These are phyloP conservation scores for Morone saxatilis DNA, from an alignment of 2,113 vertebrate genomes.

Conservation along the genomic window DNA sequence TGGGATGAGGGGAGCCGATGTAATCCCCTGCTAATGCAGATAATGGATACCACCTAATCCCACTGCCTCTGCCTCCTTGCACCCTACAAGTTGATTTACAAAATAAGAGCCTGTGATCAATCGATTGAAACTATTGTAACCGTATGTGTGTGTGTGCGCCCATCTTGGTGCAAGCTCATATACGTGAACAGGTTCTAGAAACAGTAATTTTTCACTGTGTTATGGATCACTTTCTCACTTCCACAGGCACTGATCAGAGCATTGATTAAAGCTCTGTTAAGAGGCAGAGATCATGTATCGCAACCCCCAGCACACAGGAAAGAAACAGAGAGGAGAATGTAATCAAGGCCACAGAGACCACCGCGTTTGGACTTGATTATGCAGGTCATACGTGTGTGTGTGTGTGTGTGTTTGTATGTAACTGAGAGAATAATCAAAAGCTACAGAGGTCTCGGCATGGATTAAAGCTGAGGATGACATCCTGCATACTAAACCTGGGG, in stretches of 20 bases:
- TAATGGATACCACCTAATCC: slow-evolving; percentile 54
- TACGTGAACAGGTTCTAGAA: background rate
- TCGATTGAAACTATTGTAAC: background rate
- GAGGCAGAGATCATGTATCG: slow-evolving; percentile 49
- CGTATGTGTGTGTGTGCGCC: background rate
- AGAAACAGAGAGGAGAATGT: slow-evolving; percentile 20
- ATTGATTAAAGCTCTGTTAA: slow-evolving; percentile 61
- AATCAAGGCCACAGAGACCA: slow-evolving; percentile 42
- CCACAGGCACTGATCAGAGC: slow-evolving; percentile 25
- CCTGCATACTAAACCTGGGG: slow-evolving; percentile 60
- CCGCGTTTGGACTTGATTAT: background rate
- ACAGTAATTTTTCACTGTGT: background rate
- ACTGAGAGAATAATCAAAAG: slow-evolving; percentile 52
- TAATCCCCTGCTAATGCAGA: slow-evolving; percentile 47
- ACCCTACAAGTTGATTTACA: background rate
- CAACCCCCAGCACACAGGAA: slow-evolving; percentile 30
- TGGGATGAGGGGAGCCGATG: slow-evolving; percentile 33
- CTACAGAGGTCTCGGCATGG: slow-evolving; percentile 42
- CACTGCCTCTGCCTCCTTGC: background rate
- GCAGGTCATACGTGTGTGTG: slow-evolving; percentile 14
- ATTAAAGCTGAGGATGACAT: slow-evolving; percentile 48
- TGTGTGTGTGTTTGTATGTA: slow-evolving; percentile 28
- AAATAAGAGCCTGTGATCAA: slow-evolving; percentile 12
- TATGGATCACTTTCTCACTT: background rate
- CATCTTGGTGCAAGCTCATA: background rate